These are phyloP conservation scores for Lycaon pictus DNA, from an alignment of 2,113 vertebrate genomes.

Conservation along the genomic window DNA sequence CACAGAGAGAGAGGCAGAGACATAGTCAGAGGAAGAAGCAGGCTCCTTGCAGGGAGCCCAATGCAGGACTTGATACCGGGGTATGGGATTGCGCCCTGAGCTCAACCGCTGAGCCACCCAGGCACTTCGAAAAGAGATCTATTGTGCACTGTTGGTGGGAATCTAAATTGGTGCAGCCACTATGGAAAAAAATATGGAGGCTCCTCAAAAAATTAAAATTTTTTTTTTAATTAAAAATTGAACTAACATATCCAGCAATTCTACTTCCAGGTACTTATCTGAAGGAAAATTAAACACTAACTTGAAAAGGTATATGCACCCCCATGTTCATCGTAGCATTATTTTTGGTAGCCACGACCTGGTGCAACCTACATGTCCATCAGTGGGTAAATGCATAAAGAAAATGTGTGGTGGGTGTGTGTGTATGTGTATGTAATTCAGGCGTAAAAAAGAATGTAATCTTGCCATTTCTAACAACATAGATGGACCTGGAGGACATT, in stretches of 20 bases:
- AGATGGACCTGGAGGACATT: background rate
- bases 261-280: background rate
- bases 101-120: no score
- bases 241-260: background rate
- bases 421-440: background rate
- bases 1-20: no score
- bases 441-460: background rate
- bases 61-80: no score
- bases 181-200: background rate
- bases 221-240: background rate
- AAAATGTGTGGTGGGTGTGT: background rate
- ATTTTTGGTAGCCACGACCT: background rate
- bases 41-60: no score
- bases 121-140: background rate
- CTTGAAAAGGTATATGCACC: background rate
- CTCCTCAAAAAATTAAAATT: background rate
- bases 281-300: background rate
- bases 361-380: background rate
- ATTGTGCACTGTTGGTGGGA: background rate
- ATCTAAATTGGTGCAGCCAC: background rate
- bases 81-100: no score
- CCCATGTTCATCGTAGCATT: background rate
- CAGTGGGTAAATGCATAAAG: background rate
- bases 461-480: background rate
- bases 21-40: no score